phyloP scores from a whole-genome alignment of 1,140 invertebrate species.

The Pectinophora gossypiella region DNA sequence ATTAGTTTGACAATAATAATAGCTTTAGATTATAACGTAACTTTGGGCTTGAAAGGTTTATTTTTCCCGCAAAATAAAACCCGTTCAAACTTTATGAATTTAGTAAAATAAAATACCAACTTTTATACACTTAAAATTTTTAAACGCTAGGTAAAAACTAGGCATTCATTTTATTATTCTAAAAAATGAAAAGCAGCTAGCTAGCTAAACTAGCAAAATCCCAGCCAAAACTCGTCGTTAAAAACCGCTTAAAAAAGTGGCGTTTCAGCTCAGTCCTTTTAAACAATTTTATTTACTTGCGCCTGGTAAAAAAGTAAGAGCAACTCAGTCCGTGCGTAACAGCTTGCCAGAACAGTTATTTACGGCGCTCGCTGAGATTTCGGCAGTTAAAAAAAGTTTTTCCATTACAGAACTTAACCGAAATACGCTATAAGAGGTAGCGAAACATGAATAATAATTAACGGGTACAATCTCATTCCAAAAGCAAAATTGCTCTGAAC shows the following conservation, averaged over 20 bases:
- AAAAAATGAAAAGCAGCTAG: too few relatives aligned
- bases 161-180: too few relatives aligned
- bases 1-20: too few relatives aligned
- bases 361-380: conserved; percentile 54
- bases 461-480: conserved; percentile 26
- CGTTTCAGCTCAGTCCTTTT: not conserved
- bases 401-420: conserved; percentile 53
- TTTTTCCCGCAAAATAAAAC: too few relatives aligned
- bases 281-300: conserved; percentile 1
- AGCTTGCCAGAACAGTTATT: conserved; percentile 62
- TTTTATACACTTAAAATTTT: too few relatives aligned
- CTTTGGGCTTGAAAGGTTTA: too few relatives aligned
- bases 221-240: too few relatives aligned
- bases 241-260: not conserved
- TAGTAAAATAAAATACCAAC: too few relatives aligned
- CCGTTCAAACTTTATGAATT: too few relatives aligned
- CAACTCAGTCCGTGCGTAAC: conserved; percentile 51
- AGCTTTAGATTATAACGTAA: too few relatives aligned
- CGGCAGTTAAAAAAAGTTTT: conserved; percentile 58
- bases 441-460: conserved; percentile 52
- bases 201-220: too few relatives aligned
- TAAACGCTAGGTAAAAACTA: too few relatives aligned
- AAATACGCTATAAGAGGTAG: conserved; percentile 29
- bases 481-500: not conserved
- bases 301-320: conserved; percentile 20